Percentiles rank a stretch among this genome's conserved stretches.
Evolutionary conservation across 2,888 invertebrate species (phyloP).

Genomic region (Erebia aethiops): DNA sequence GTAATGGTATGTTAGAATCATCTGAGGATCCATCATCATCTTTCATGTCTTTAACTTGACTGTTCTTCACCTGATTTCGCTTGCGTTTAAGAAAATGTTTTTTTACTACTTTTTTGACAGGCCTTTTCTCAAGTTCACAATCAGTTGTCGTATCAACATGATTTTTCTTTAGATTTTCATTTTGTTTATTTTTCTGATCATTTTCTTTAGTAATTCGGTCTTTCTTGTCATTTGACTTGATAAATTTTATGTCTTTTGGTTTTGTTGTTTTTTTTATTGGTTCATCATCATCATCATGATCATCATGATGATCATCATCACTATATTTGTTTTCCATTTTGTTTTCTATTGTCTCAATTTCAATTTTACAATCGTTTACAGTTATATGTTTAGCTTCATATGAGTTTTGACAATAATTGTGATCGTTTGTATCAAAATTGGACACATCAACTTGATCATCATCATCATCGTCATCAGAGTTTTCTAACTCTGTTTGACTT

Average conservation of each 20-base stretch:
- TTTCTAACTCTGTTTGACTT: not conserved
- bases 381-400: constrained; percentile 23
- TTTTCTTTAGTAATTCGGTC: not conserved
- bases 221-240: not conserved
- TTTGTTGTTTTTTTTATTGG: not conserved
- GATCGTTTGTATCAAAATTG: too few species aligned
- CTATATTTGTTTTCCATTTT: not conserved
- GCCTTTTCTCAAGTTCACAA: not conserved
- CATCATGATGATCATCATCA: not conserved
- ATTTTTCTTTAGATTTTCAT: not conserved
- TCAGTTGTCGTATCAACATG: not conserved
- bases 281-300: not conserved
- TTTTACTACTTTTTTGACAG: not conserved
- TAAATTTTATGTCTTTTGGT: not conserved
- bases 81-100: not conserved
- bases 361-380: constrained; percentile 33
- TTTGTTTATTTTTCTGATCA: not conserved
- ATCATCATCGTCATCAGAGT: not conserved
- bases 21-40: constrained; percentile 37
- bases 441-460: too few species aligned
- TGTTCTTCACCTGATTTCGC: constrained; percentile 30
- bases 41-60: not conserved
- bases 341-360: constrained; percentile 44
- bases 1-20: constrained; percentile 59
- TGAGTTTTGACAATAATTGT: too few species aligned